These are phyloP conservation scores for Atta texana DNA, from an alignment of 1,140 invertebrate genomes.

Conservation along the genomic window DNA sequence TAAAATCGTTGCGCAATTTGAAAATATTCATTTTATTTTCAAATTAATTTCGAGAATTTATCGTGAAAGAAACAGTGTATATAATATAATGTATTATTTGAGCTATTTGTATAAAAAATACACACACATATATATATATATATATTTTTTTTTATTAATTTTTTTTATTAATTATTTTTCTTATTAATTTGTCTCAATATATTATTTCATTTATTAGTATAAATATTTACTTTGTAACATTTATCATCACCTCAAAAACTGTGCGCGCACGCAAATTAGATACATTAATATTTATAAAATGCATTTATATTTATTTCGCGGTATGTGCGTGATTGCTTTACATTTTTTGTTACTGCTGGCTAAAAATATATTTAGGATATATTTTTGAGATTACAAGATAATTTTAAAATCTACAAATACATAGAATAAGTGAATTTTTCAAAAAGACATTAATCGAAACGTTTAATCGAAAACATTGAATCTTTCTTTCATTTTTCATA, in stretches of 20 bases:
- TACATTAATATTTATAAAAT: slow-evolving; percentile 13
- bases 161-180: no score
- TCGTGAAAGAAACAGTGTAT: neutral
- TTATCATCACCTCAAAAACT: neutral
- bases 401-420: neutral
- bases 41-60: neutral
- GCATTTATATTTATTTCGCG: neutral
- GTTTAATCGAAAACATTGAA: neutral
- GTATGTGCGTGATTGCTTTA: neutral
- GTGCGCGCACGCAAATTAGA: neutral
- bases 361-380: slow-evolving; percentile 2
- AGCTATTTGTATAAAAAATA: no score
- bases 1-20: slow-evolving; percentile 49
- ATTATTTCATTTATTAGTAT: slow-evolving; percentile 9
- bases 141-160: no score
- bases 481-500: neutral
- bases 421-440: neutral
- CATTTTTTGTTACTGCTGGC: neutral
- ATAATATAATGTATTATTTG: neutral
- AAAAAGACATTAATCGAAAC: slow-evolving; percentile 1
- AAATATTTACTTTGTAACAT: slow-evolving; percentile 5
- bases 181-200: neutral
- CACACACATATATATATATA: no score
- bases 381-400: neutral
- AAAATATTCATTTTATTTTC: slow-evolving; percentile 51